Base-by-base conservation (phyloP, 2,888 invertebrate genomes). In the Nineta flava region DNA sequence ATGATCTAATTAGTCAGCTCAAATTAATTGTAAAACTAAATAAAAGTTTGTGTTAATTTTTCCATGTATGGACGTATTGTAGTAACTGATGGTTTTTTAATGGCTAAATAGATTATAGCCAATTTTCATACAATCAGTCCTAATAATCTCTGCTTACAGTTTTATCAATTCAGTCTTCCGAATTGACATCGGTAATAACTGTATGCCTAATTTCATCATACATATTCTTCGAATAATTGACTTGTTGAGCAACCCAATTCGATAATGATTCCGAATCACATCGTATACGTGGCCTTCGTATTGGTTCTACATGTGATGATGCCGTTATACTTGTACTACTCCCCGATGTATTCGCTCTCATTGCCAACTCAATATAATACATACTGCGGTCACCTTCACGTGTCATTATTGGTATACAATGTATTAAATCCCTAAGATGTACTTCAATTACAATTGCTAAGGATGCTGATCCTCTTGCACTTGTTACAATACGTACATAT, bases 201-300 rank as follows among this genome's bases (percentile, higher is more conserved):
- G 87, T 88, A 62, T 87, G 82, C 60, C 77, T 75, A 54, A 80
- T 74, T 70, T 93, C 92, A 63, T 86, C 82, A 68, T 83, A 83
- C 62, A 91, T 78, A 60, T 82, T 82, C 65, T 86, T 85, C 50
- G 93, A 93, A 67, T 87, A 87, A 61, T 87, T 90, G 54, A 94
- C 87, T 73, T 91, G 84, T 56, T 83, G 79, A 21, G 81, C 78
- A 55, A 81, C 78, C 70, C 78, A 76, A 54, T 73, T 73, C 15
- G 87, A 85, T 55, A 85, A 75, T 55, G 75, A 76, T 51, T 74
- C 76, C 54, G 74, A 75, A 65, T 86, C 84, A 64, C 87, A 87
- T 60, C 85, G 75, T 56, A 90, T 83, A 64, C 82, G 77, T 40
- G 87, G 87, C 55, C 81, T 73, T 58, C 82, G 79, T 59, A 77